A percentile compares a stretch with the other conserved stretches of the same genome.
phyloP scores from a whole-genome alignment of 2,113 vertebrate genomes.

The Axis porcinus region DNA sequence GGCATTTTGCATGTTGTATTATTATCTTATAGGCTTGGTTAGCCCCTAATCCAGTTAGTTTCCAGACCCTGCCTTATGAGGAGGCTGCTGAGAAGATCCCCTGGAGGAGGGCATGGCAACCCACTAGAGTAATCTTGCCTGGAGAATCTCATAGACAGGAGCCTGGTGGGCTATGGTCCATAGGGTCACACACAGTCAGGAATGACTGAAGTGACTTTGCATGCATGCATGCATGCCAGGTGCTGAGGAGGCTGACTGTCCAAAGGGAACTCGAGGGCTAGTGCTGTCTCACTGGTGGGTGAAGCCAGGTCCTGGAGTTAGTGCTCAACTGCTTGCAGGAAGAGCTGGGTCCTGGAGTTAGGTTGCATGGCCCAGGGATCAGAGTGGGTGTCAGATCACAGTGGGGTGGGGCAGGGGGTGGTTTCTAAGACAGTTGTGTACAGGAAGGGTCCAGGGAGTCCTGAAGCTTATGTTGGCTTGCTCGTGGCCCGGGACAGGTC shows the following conservation, averaged over 20 bases:
- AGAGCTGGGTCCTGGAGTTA: not conserved
- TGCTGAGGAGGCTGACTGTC: not conserved
- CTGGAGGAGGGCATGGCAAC: not conserved
- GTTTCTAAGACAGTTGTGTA: not conserved
- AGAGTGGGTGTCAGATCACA: not conserved
- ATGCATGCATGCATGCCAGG: not conserved
- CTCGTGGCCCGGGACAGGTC: not conserved
- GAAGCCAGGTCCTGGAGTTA: not conserved
- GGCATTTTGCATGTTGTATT: not conserved
- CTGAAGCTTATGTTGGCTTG: not conserved
- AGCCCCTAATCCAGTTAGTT: not conserved
- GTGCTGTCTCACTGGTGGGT: not conserved
- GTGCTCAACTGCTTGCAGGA: not conserved
- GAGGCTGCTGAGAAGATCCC: not conserved
- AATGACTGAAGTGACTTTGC: not conserved
- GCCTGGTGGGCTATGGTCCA: not conserved
- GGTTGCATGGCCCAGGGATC: not conserved
- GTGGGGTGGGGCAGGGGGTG: rapidly evolving
- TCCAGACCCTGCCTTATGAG: not conserved
- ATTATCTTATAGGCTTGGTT: not conserved
- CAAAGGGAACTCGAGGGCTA: not conserved
- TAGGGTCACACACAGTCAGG: not conserved
- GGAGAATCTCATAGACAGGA: not conserved
- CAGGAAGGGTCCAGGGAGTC: not conserved
- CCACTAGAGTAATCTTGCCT: not conserved